Conservation (phyloP, 1,140 invertebrate species). For the Philopotamus ludificatus region DNA sequence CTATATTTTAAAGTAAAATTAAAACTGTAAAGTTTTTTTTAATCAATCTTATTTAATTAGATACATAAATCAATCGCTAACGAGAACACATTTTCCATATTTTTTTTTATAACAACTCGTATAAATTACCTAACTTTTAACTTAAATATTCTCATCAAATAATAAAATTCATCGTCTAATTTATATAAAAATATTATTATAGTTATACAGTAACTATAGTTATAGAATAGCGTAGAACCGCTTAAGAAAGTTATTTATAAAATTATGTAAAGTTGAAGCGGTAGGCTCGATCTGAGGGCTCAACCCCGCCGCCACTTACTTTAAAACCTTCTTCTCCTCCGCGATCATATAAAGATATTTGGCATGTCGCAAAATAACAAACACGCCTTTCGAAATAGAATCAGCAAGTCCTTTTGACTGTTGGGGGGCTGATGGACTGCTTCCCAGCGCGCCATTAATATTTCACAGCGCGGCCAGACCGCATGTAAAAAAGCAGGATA, state of each 20-base stretch:
- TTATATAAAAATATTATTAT: neutral
- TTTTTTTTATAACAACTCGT: no score
- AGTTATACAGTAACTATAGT: neutral
- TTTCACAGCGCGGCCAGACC: conserved; percentile 33
- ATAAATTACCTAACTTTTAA: no score
- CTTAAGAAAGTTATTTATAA: neutral
- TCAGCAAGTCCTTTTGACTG: neutral
- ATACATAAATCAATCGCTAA: no score
- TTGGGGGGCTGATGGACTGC: conserved; percentile 25
- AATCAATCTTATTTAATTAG: no score
- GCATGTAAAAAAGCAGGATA: neutral
- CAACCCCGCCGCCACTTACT: neutral
- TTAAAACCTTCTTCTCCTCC: neutral
- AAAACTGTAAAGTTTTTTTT: no score
- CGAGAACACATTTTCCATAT: no score
- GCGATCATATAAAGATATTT: neutral
- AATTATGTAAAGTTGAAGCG: neutral
- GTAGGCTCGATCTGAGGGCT: no score
- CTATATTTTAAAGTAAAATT: no score
- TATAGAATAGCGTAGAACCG: neutral
- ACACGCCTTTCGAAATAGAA: neutral
- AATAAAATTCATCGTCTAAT: no score
- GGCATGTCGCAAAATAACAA: conserved; percentile 8
- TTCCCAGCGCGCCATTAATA: conserved; percentile 38
- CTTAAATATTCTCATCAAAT: no score